Conservation (phyloP, 2,888 invertebrate genomes). For the Amiota mariae region DNA sequence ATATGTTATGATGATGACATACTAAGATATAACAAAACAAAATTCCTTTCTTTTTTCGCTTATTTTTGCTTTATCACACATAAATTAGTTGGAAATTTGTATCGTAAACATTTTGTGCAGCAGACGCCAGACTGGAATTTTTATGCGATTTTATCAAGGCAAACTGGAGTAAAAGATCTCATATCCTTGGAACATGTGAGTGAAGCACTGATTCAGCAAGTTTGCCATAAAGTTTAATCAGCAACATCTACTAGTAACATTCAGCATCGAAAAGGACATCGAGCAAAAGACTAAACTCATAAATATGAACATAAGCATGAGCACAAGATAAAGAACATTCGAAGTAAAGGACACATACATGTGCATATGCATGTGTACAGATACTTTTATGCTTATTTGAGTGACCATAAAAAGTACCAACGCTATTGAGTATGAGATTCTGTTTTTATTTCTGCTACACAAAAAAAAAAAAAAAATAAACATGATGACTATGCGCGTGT, state of each 20-base stretch:
- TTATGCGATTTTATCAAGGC: slow-evolving; percentile 31
- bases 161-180: slow-evolving; percentile 24
- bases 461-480: not conserved
- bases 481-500: slow-evolving; percentile 16
- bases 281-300: slow-evolving; percentile 47
- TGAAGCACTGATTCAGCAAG: slow-evolving; percentile 66
- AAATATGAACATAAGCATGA: slow-evolving; percentile 52
- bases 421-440: slow-evolving; percentile 13
- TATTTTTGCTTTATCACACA: slow-evolving; percentile 40
- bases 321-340: slow-evolving; percentile 37
- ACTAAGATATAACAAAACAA: not conserved
- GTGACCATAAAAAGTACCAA: slow-evolving; percentile 58
- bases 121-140: slow-evolving; percentile 51
- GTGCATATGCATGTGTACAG: slow-evolving; percentile 24
- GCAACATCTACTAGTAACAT: slow-evolving; percentile 50
- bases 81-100: slow-evolving; percentile 61
- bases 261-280: slow-evolving; percentile 46
- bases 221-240: slow-evolving; percentile 70
- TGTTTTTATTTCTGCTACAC: not conserved
- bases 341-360: slow-evolving; percentile 5
- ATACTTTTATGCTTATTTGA: slow-evolving; percentile 60
- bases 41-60: not conserved
- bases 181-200: slow-evolving; percentile 5
- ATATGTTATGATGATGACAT: not conserved
- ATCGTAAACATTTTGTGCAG: slow-evolving; percentile 56